These are phyloP conservation scores for Saguinus imperator DNA, from an alignment of 2,113 vertebrate genomes.

Conservation along the genomic window DNA sequence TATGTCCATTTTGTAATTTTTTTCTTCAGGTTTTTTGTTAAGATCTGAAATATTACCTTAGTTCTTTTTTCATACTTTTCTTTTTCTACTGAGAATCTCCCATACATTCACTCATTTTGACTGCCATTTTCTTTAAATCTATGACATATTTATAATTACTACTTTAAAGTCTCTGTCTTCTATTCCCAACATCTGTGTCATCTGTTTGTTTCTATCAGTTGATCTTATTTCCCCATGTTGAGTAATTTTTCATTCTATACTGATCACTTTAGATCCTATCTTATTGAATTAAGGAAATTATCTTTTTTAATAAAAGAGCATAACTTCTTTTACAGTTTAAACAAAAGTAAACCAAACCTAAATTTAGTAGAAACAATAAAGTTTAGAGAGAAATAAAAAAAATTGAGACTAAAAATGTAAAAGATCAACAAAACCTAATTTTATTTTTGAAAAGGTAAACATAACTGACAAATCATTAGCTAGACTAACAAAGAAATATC, in stretches of 20 bases:
- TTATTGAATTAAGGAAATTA: neutral
- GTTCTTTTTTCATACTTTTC: neutral
- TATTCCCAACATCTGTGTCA: neutral
- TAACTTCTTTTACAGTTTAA: neutral
- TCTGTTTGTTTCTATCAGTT: neutral
- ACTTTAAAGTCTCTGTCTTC: neutral
- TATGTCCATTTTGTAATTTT: neutral
- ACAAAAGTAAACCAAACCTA: neutral
- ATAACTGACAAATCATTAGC: neutral
- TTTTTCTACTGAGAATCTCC: neutral
- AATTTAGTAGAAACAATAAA: neutral
- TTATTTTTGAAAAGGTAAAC: neutral
- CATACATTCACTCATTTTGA: neutral
- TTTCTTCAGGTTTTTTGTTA: neutral
- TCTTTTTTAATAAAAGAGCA: neutral
- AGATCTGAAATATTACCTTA: neutral
- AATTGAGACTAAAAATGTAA: neutral
- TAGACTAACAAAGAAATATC: neutral
- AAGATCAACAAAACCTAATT: neutral
- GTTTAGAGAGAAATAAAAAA: neutral
- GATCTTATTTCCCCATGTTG: neutral
- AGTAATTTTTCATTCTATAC: neutral
- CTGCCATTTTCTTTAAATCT: neutral
- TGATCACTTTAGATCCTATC: neutral
- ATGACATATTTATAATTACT: neutral